Conservation (phyloP, 2,113 vertebrate genomes). For the Cathartes aura region DNA sequence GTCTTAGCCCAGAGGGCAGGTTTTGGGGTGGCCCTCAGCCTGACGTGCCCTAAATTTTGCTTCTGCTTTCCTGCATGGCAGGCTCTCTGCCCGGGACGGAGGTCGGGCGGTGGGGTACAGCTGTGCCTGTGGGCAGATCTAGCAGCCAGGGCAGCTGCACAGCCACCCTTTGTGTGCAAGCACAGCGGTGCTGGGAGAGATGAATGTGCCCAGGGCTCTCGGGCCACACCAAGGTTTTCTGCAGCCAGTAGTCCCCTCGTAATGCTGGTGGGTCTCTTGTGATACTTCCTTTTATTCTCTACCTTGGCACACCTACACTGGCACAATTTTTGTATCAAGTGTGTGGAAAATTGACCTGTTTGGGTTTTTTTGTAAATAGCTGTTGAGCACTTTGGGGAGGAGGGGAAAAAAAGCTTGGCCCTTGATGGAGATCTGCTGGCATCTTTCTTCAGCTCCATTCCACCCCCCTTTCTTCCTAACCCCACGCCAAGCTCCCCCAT, state of each 20-base stretch:
- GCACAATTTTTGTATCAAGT: neutral
- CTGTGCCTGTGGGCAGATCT: neutral
- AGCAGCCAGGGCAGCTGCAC: neutral
- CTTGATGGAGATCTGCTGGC: neutral
- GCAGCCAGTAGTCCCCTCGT: neutral
- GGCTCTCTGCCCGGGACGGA: fast-evolving
- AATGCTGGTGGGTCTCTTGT: neutral
- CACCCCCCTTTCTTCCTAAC: neutral
- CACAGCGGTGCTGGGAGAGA: fast-evolving
- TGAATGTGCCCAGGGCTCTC: neutral
- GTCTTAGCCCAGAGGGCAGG: neutral
- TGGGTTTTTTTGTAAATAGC: neutral
- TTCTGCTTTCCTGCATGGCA: neutral
- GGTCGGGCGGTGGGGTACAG: fast-evolving
- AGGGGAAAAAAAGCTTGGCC: neutral
- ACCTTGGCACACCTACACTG: fast-evolving
- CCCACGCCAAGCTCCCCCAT: neutral
- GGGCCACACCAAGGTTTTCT: neutral
- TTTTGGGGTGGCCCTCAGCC: neutral
- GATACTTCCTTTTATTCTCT: neutral
- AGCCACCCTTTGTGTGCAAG: fast-evolving
- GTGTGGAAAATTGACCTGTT: neutral
- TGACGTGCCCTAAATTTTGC: neutral
- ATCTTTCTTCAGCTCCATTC: neutral
- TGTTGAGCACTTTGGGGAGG: neutral